Base-by-base conservation (phyloP, 2,797 vertebrate genomes). In the Cossypha niveicapilla region DNA sequence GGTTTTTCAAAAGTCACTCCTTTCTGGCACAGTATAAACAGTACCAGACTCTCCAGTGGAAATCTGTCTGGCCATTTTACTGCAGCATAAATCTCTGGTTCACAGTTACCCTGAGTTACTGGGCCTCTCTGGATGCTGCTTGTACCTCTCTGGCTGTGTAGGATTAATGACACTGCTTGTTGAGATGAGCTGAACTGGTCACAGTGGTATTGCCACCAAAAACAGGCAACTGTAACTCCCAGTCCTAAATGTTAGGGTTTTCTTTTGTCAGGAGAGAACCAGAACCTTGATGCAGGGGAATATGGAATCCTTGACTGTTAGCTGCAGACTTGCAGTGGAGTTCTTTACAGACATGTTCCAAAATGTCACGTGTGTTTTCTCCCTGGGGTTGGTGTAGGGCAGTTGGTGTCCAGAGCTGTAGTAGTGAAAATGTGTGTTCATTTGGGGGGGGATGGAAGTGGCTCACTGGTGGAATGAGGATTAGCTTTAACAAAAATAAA, bases 401-500 rank as follows among this genome's bases (percentile, higher is more conserved):
- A 47, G n/a, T 32, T 77, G 50, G 27, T 80, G 53, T 53, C 45
- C 15, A 5, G 58, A 56, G 85, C 57, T 82, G 45, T 37, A 24
- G 34, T 30, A 53, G 50, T 65, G 39, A 83, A 71, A 72, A 42
- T 24, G 13, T 12, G 18, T 51, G 23, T 47, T 80, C 35, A n/a
- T 84, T 27, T 24, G 13, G 63, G 37, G 41, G 10, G 81, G 44
- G 48, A 13, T 15, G 27, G 77, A 79, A 85, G 86, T 76, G 63
- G 77, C 13, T 95, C 18, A 7, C 56, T 71, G 70, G 63, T 86
- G 63, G 61, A 85, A 67, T 24, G 53, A 90, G 71, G 80, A 32
- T 67, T 67, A 87, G 65, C 34, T 94, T 63, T 80, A 83, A 85
- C 81, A 60, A 70, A 88, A 94, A 82, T 90, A 85, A 92, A 91